These are phyloP conservation scores for Loxodonta africana DNA, from an alignment of 2,113 vertebrate species.

Conservation along the genomic window DNA sequence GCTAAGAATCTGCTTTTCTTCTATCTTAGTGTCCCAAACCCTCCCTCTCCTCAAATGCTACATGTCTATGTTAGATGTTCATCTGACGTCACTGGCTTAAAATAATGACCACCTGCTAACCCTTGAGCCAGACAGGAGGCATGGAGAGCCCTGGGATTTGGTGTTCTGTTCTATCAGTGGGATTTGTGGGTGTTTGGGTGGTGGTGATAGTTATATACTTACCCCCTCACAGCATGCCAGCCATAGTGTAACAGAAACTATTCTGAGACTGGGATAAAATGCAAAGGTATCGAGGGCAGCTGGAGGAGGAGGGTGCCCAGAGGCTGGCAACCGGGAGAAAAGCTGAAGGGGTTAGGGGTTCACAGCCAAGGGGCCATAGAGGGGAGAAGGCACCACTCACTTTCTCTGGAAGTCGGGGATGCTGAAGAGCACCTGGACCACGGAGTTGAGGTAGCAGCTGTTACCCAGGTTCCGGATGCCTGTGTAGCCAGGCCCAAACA, in stretches of 20 bases:
- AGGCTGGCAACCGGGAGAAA: not conserved
- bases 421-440: conserved; percentile 99
- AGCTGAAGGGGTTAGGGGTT: not conserved
- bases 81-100: conserved; percentile 52
- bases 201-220: not conserved
- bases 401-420: conserved; percentile 98
- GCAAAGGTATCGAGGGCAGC: not conserved
- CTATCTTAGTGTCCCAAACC: not conserved
- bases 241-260: not conserved
- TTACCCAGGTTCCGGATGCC: conserved; percentile 99
- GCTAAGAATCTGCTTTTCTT: not conserved
- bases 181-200: too few species aligned
- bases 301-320: not conserved
- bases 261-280: not conserved
- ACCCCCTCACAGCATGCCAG: not conserved
- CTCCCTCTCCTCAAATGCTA: not conserved
- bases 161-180: not conserved
- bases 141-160: not conserved
- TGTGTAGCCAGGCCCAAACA: conserved; percentile 96
- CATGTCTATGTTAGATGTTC: not conserved
- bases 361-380: not conserved
- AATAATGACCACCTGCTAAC: conserved; percentile 54
- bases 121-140: not conserved
- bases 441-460: conserved; percentile 99
- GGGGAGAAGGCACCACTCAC: conserved; percentile 89